Percentiles rank a stretch among this genome's conserved stretches.
Conservation (phyloP, 2,888 invertebrate genomes). For the Alcis repandata region DNA sequence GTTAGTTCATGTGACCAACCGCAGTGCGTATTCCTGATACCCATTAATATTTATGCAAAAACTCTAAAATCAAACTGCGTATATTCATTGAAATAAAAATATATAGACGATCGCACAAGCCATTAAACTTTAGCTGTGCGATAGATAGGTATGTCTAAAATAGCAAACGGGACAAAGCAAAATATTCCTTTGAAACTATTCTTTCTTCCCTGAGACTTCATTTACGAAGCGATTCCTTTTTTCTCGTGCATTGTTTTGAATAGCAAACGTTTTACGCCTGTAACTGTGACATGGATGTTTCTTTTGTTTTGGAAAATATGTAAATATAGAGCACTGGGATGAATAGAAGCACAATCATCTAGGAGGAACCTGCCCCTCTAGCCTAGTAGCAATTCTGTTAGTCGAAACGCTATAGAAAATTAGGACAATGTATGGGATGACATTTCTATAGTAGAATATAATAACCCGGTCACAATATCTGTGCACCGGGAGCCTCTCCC, state of each 20-base stretch:
- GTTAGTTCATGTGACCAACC: not conserved
- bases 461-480: no score
- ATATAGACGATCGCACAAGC: slow-evolving; percentile 73
- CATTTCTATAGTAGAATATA: no score
- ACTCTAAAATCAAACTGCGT: slow-evolving; percentile 62
- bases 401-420: no score
- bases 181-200: slow-evolving; percentile 74
- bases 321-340: not conserved
- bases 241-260: slow-evolving; percentile 42
- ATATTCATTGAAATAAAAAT: slow-evolving; percentile 75
- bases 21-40: not conserved
- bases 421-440: no score
- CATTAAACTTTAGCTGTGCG: slow-evolving; percentile 75
- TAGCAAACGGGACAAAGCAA: slow-evolving; percentile 69
- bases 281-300: slow-evolving; percentile 9
- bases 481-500: no score
- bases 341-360: not conserved
- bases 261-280: slow-evolving; percentile 24
- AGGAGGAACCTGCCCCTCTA: not conserved
- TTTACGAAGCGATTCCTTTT: slow-evolving; percentile 63
- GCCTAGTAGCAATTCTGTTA: no score
- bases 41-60: slow-evolving; percentile 49
- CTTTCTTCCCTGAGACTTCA: slow-evolving; percentile 59
- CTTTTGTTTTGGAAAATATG: slow-evolving; percentile 5
- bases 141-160: slow-evolving; percentile 72